Conservation (phyloP, 2,888 invertebrate species). For the Hetaerina titia region DNA sequence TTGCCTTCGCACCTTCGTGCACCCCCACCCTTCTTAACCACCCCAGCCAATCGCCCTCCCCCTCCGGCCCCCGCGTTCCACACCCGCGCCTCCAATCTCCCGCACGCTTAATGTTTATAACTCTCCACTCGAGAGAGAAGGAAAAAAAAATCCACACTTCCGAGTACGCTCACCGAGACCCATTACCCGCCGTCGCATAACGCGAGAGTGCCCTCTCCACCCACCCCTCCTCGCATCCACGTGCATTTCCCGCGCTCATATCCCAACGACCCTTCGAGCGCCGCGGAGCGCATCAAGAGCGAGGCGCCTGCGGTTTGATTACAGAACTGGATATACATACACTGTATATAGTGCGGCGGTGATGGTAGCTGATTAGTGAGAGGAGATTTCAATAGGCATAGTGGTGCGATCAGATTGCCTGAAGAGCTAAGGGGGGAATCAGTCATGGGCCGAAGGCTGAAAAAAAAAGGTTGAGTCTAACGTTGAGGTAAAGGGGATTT, state of each 20-base stretch:
- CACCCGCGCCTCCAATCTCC: background rate
- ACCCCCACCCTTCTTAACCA: background rate
- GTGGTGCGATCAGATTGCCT: no score
- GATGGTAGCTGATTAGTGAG: no score
- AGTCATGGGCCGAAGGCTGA: no score
- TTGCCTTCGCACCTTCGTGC: background rate
- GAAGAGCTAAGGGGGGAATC: no score
- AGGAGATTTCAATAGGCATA: no score
- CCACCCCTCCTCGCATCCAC: background rate
- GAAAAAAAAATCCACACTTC: background rate
- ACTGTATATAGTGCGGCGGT: no score
- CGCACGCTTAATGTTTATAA: background rate
- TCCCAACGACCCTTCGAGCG: no score
- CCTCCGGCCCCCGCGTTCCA: background rate
- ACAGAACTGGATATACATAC: no score
- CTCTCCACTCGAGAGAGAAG: background rate
- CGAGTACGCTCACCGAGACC: background rate
- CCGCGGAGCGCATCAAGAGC: no score
- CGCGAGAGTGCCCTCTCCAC: background rate
- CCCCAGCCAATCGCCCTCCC: background rate
- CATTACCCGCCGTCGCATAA: background rate
- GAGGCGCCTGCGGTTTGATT: no score
- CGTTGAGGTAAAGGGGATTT: no score
- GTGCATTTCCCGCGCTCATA: background rate
- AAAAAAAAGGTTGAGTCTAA: no score